phyloP scores from a whole-genome alignment of 2,797 vertebrate genomes.

The Macrochelys suwanniensis region DNA sequence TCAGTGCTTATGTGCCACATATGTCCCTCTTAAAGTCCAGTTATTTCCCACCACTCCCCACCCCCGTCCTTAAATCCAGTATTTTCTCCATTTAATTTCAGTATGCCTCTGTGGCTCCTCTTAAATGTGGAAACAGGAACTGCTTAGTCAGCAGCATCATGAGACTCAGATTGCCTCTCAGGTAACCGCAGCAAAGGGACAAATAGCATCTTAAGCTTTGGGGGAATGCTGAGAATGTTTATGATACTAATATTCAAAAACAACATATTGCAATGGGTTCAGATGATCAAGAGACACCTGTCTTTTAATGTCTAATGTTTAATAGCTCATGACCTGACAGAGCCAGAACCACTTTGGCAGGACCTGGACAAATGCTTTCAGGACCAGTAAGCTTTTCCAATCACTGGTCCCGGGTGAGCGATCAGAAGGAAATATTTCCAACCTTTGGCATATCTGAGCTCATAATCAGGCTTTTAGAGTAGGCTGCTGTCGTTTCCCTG shows the following conservation, averaged over 20 bases:
- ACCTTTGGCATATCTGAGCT: background rate
- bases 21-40: background rate
- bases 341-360: background rate
- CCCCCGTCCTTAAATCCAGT: background rate
- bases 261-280: background rate
- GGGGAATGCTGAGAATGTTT: background rate
- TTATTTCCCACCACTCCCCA: background rate
- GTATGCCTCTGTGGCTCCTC: slow-evolving; percentile 9
- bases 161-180: slow-evolving; percentile 34
- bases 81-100: background rate
- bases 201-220: slow-evolving; percentile 10
- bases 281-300: background rate
- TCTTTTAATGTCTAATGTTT: background rate
- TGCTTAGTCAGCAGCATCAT: slow-evolving; percentile 28
- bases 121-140: slow-evolving; percentile 76
- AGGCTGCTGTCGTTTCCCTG: background rate
- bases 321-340: background rate
- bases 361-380: background rate
- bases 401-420: background rate
- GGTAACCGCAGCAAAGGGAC: slow-evolving; percentile 17
- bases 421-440: background rate
- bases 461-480: background rate
- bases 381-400: background rate
- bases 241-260: background rate
- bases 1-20: background rate